These are phyloP conservation scores for Echinops telfairi DNA, from an alignment of 2,113 vertebrate species.

Conservation along the genomic window DNA sequence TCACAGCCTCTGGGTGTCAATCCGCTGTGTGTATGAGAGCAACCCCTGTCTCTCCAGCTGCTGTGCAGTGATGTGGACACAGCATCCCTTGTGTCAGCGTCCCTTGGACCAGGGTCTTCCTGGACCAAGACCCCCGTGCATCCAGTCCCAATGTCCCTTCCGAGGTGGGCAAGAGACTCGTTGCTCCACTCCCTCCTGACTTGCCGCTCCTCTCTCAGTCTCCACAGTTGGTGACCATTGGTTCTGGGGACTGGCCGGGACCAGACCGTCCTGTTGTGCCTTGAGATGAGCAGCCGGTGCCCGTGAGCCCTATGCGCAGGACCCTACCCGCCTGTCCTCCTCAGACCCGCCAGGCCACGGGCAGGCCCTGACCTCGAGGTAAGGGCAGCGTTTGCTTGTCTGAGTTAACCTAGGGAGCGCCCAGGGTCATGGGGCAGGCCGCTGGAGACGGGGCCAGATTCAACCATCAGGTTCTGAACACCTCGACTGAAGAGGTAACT, in stretches of 20 bases:
- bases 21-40: not conserved
- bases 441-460: fast-evolving
- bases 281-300: not conserved
- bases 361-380: slow-evolving; percentile 70
- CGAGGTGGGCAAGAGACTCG: not conserved
- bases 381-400: not conserved
- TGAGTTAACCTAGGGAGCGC: fast-evolving
- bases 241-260: not conserved
- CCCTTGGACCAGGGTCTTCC: not conserved
- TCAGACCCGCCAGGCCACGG: not conserved
- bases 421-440: not conserved
- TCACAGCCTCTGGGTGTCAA: not conserved
- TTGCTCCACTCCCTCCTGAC: not conserved
- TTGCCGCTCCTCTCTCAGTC: slow-evolving; percentile 40
- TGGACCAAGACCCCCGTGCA: not conserved
- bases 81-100: not conserved
- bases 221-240: slow-evolving; percentile 74
- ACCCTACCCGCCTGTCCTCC: not conserved
- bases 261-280: not conserved
- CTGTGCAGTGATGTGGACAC: fast-evolving
- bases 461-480: fast-evolving
- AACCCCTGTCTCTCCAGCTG: fast-evolving
- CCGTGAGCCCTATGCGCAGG: slow-evolving; percentile 32
- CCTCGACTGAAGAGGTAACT: fast-evolving
- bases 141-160: not conserved